A percentile compares a stretch with the other conserved stretches of the same genome.
These are phyloP conservation scores for Tryphoninae sp. DNA, from an alignment of 2,888 invertebrate species.

Conservation along the genomic window DNA sequence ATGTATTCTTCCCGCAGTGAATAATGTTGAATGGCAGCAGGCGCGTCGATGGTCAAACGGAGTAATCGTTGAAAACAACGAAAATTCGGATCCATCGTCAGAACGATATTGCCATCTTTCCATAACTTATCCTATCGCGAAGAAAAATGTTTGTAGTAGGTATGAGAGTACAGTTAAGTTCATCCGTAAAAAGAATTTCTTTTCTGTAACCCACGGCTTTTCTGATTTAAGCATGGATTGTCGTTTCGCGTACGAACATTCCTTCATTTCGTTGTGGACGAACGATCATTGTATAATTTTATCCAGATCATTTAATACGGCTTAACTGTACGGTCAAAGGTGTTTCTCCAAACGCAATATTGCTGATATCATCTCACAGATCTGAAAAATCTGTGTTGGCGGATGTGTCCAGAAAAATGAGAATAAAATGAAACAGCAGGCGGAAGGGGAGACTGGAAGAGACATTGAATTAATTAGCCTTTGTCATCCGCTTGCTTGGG, in stretches of 20 bases:
- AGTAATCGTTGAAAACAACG: neutral
- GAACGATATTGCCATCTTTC: conserved; percentile 2
- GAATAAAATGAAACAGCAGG: neutral
- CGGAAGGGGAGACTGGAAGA: neutral
- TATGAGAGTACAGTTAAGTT: conserved; percentile 30
- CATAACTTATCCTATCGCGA: conserved; percentile 43
- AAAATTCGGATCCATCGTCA: conserved; percentile 27
- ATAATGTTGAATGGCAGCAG: neutral
- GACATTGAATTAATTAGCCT: neutral
- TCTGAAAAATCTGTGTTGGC: conserved; percentile 44
- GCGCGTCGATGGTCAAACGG: neutral
- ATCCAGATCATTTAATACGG: neutral
- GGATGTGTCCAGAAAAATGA: conserved; percentile 4
- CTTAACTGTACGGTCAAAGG: neutral
- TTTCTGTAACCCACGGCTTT: neutral
- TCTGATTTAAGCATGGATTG: neutral
- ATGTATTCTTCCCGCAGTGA: conserved; percentile 10
- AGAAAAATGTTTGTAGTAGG: conserved; percentile 9
- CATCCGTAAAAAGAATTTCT: conserved; percentile 15
- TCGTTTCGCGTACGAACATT: neutral
- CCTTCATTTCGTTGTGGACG: neutral
- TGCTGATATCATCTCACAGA: conserved; percentile 15
- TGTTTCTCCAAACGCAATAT: neutral
- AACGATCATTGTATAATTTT: neutral
- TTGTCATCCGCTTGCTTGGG: conserved; percentile 28